Base-by-base conservation (phyloP, 2,888 invertebrate species). In the Neuroscelio doddi region DNA sequence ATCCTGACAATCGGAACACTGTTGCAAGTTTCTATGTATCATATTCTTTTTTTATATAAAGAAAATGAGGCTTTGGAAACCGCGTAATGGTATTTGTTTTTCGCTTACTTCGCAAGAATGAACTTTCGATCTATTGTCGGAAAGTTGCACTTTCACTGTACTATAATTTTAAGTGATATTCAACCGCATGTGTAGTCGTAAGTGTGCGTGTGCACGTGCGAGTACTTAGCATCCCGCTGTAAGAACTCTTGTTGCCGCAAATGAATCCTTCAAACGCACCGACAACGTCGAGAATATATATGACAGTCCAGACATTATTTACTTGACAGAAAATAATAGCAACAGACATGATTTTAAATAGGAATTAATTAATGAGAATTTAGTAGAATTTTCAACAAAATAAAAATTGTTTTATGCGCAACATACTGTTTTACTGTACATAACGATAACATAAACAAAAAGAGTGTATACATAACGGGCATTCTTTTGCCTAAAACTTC, bases 261-360 rank as follows among this genome's bases (percentile, higher is more conserved):
- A 51, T 32, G 44, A 52, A 62, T 66, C 45, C 64, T 66, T 55
- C 62, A 66, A 62, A 66, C 66, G 46, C 32, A 62, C 39, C 46
- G 36, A 41, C 50, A 26, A 32, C 46, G 45, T 59, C 50, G 41
- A 50, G 53, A 53, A 51, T 50, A 53, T 38, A 49, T 49, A 36
- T 62, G 39, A 39, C 30, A 8, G 12, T 1, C 8, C 66, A 66
- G 66, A 62, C 62, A 34, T 53, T 53, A 61, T 62, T 53, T 66
- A 53, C 62, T 62, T 66, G 61, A 41, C 50, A 38, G 46, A 16
- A 42, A 47, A 42, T 32, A 26, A 58, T 12, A 34, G 34, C 34
- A 1, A 1, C 10, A 12, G 34, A 14, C 7, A 34, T 36, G 36
- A 32, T 32, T n/a, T 32, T 12, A 32, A 3, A 9, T 10, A 32